Evolutionary conservation across 2,888 invertebrate species (phyloP).

Genomic region (Schrankia costaestrigalis): DNA sequence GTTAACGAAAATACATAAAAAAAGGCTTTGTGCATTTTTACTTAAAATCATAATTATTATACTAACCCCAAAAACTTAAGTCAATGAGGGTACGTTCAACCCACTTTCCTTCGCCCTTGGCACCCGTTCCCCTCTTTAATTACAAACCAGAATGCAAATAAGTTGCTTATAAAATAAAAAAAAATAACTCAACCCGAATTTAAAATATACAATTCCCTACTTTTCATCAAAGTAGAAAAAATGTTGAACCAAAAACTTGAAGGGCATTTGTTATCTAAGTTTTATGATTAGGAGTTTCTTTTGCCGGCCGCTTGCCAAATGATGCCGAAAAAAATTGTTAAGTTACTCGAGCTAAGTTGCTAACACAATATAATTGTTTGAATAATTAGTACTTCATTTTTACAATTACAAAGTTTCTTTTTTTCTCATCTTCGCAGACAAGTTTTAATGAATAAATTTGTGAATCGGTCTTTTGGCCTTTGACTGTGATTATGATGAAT

Average conservation of each 20-base stretch:
- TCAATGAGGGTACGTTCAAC: conserved; percentile 11
- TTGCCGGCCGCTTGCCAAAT: conserved; percentile 41
- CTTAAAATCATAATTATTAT: conserved; percentile 12
- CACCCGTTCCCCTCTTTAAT: conserved; percentile 41
- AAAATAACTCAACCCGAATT: conserved; percentile 43
- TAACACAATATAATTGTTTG: conserved; percentile 65
- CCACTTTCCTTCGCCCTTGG: conserved; percentile 26
- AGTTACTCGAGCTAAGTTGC: conserved; percentile 43
- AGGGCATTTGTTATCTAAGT: conserved; percentile 67
- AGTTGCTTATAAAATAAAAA: conserved; percentile 51
- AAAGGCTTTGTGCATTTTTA: no score
- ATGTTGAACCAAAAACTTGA: conserved; percentile 47
- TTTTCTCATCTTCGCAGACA: conserved; percentile 36
- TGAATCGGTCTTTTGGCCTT: conserved; percentile 24
- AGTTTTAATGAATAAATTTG: conserved; percentile 51
- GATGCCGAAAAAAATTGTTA: conserved; percentile 49
- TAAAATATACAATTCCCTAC: conserved; percentile 47
- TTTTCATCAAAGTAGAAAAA: conserved; percentile 49
- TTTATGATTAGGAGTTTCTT: conserved; percentile 66
- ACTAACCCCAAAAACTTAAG: conserved; percentile 16
- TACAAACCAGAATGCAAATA: conserved; percentile 58
- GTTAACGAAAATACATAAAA: no score
- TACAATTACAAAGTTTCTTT: conserved; percentile 53
- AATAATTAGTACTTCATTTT: conserved; percentile 72
- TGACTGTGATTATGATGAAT: conserved; percentile 3